A percentile compares a stretch with the other conserved stretches of the same genome.
Evolutionary conservation across 2,797 vertebrate genomes (phyloP).

Genomic region (Rhinogobio ventralis): DNA sequence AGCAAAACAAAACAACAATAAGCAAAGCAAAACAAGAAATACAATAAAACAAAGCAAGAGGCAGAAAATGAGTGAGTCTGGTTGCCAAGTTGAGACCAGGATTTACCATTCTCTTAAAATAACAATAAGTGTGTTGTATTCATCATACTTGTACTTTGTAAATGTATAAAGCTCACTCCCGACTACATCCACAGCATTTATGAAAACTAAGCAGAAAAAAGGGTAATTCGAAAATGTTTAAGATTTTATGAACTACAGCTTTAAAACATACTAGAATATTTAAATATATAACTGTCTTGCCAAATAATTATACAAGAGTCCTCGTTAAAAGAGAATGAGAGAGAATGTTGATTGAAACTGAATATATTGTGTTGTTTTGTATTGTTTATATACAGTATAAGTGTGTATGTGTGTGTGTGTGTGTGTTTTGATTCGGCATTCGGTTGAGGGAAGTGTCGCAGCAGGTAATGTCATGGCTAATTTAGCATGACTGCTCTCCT

Average conservation of each 20-base stretch:
- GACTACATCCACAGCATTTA: not conserved
- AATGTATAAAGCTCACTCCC: not conserved
- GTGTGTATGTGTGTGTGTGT: not conserved
- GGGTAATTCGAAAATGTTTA: not conserved
- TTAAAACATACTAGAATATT: not conserved
- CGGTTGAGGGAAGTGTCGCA: constrained; percentile 40
- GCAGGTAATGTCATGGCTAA: constrained; percentile 54
- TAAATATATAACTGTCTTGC: not conserved
- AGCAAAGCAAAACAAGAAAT: not conserved
- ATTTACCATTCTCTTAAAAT: not conserved
- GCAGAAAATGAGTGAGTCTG: not conserved
- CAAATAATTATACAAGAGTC: not conserved
- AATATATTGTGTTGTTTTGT: not conserved
- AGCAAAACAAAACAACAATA: not conserved
- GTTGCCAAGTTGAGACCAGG: not conserved
- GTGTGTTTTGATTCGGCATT: constrained; percentile 1
- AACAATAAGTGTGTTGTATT: not conserved
- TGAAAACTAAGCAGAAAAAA: not conserved
- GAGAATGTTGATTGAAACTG: not conserved
- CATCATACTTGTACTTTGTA: not conserved
- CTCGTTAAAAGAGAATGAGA: not conserved
- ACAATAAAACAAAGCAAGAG: not conserved
- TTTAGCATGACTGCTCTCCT: constrained; percentile 40
- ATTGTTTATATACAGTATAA: not conserved
- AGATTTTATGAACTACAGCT: not conserved